Base-by-base conservation (phyloP, 2,888 invertebrate species). In the Ceramica pisi region DNA sequence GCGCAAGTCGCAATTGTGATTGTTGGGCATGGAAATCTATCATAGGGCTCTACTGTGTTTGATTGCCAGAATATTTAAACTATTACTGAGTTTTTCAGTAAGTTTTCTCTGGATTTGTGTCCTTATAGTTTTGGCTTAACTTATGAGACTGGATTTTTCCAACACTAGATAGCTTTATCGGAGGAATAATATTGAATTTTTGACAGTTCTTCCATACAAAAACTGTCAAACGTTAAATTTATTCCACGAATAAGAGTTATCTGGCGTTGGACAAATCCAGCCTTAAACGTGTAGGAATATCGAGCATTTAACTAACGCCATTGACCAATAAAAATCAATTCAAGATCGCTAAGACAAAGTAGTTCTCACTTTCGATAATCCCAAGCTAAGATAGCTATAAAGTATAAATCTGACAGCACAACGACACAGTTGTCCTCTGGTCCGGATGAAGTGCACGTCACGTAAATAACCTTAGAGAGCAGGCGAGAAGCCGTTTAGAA, bases 381-480 rank as follows among this genome's bases (percentile, higher is more conserved):
- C 5, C 10, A 26, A 26, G 31, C 51, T 64, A 7, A 59, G 53
- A 61, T 56, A 67, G 8, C 31, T 50, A 21, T 56, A 56, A 35
- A 35, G 35, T 46, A 51, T 64, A 79, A 75, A 67, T 12, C 60
- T 74, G 75, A 53, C 62, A 57, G 55, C 41, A 57, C 62, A 38
- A 57, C 59, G 71, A 65, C 80, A 80, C 69, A 77, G 63, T 64
- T 85, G 79, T 72, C 23, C 75, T 4, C 19, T 72, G 72, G 70
- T 64, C 64, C 83, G 71, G 21, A 78, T 55, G 57, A 68, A 67
- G 38, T 68, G 76, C 72, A 63, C 59, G 55, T 62, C 67, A 74
- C 67, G 60, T 70, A 80, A 80, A 75, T 80, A 83, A 62, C 65
- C 59, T 68, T 23, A 62, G 38, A 71, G 74, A 63, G 77, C 71